These are phyloP conservation scores for Trichonephila clavata DNA, from an alignment of 1,140 invertebrate genomes.

Conservation along the genomic window DNA sequence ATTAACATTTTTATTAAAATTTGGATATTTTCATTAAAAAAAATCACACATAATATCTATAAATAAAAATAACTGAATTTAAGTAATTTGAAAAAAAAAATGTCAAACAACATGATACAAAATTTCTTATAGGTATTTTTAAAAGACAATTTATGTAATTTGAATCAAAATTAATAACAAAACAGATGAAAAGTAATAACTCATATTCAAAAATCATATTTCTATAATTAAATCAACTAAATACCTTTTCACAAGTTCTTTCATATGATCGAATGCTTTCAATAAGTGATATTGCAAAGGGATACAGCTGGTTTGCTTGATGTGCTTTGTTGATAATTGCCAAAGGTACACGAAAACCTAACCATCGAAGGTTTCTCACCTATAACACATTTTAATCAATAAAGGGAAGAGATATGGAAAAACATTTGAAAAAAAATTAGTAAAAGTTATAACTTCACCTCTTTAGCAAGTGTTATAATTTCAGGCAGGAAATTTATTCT, in stretches of 20 bases:
- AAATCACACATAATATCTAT: too few relatives aligned
- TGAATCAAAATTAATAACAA: too few relatives aligned
- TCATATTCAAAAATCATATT: background rate
- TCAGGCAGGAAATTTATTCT: constrained; percentile 99
- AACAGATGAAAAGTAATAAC: background rate
- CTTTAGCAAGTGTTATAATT: constrained; percentile 98
- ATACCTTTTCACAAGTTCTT: constrained; percentile 96
- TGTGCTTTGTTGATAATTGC: constrained; percentile 99
- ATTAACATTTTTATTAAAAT: too few relatives aligned
- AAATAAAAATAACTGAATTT: too few relatives aligned
- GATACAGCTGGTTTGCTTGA: constrained; percentile 98
- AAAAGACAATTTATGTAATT: too few relatives aligned
- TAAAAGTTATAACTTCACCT: constrained; percentile 83
- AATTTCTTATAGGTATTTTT: too few relatives aligned
- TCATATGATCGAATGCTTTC: constrained; percentile 99
- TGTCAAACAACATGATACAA: too few relatives aligned
- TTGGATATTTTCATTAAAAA: too few relatives aligned
- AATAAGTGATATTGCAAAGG: constrained; percentile 98
- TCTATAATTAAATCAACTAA: background rate
- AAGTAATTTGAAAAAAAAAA: too few relatives aligned
- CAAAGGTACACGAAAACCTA: constrained; percentile 97
- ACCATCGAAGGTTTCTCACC: constrained; percentile 97
- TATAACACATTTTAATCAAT: constrained; percentile 78
- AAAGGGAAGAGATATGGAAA: background rate
- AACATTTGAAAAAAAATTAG: background rate